Percentiles rank a stretch among this genome's conserved stretches.
Evolutionary conservation across 35 echinoderm and acorn worm genomes (phyloP).

Genomic region (Ptychodera flava): DNA sequence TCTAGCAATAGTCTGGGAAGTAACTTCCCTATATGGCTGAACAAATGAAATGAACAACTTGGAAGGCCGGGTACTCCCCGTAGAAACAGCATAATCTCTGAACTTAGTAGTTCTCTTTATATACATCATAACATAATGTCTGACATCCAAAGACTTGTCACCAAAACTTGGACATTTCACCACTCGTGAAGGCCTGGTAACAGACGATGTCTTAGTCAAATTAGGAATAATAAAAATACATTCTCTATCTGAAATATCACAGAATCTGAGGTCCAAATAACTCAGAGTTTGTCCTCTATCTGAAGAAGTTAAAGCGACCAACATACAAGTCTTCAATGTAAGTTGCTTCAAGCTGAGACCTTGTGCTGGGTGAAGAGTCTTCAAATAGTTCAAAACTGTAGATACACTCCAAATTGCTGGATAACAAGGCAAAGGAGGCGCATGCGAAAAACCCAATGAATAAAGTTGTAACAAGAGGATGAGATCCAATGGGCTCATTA

Average conservation of each 20-base stretch:
- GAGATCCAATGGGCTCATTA: neutral
- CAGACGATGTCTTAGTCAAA: too few species aligned
- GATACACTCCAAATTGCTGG: constrained; percentile 13
- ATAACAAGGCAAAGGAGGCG: constrained; percentile 8
- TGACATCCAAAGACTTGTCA: too few species aligned
- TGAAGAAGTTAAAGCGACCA: neutral
- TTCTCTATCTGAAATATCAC: too few species aligned
- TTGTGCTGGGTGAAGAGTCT: constrained; percentile 4
- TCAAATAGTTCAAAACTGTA: constrained; percentile 33
- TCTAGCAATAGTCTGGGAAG: constrained; percentile 8
- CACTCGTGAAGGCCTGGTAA: too few species aligned
- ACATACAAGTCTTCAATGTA: constrained; percentile 19
- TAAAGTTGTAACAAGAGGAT: constrained; percentile 2
- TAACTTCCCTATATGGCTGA: neutral
- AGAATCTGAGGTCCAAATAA: neutral
- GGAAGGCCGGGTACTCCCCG: too few species aligned
- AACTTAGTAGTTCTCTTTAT: too few species aligned
- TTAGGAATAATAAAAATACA: too few species aligned
- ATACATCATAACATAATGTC: too few species aligned
- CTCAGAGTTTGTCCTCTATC: neutral
- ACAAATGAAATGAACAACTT: constrained; percentile 5
- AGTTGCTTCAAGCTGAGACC: constrained; percentile 18
- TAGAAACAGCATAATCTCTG: too few species aligned
- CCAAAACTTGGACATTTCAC: too few species aligned
- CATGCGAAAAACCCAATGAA: constrained; percentile 27